phyloP scores from a whole-genome alignment of 2,113 vertebrate species.

The Triplophysa siluroides region DNA sequence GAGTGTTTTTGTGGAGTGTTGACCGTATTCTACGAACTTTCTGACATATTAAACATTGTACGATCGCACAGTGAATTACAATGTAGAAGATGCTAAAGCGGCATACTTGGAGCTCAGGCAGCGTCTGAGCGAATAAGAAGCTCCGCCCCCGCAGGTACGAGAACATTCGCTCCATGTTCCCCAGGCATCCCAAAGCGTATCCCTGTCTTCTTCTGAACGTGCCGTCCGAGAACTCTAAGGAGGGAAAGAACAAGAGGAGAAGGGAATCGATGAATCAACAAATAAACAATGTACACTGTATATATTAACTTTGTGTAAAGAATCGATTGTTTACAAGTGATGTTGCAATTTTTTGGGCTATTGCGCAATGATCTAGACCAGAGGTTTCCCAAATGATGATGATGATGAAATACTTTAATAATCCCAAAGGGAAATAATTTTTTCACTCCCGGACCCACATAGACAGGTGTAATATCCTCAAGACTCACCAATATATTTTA shows the following conservation, averaged over 20 bases:
- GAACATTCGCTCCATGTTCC: constrained; percentile 96
- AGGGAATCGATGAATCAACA: neutral
- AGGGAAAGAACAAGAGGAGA: neutral
- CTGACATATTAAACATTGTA: no score
- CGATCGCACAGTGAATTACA: neutral
- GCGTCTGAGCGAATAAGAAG: constrained; percentile 91
- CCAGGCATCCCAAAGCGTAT: constrained; percentile 94
- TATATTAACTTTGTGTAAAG: no score
- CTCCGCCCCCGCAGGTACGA: constrained; percentile 92
- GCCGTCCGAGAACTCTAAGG: constrained; percentile 86
- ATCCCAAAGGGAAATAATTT: no score
- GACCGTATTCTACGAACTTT: neutral
- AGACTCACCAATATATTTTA: no score
- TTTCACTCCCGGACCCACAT: no score
- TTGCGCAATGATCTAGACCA: neutral
- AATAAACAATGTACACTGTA: neutral
- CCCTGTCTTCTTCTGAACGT: constrained; percentile 89
- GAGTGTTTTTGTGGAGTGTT: neutral
- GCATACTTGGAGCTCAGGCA: constrained; percentile 92
- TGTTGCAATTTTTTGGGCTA: neutral
- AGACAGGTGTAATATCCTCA: no score
- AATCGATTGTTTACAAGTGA: neutral
- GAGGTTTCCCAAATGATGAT: no score
- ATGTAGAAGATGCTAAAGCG: neutral
- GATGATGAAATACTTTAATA: no score